Base-by-base conservation (phyloP, 2,113 vertebrate genomes). In the Hydropotes inermis region DNA sequence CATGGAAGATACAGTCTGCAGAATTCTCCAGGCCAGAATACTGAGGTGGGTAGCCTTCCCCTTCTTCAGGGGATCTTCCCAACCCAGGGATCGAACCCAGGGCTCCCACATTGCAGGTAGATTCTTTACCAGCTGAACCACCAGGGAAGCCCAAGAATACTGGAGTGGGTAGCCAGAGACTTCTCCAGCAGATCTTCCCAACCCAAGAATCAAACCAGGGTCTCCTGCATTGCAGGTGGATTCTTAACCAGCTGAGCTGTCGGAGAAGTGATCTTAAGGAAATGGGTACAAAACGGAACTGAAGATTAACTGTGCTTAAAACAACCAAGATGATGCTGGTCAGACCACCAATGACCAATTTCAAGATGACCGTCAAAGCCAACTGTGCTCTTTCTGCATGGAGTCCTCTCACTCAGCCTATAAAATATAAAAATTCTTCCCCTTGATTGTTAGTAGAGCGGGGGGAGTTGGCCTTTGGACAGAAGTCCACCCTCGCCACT, bases 61-160 rank as follows among this genome's bases (percentile, higher is more conserved):
- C 64, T 36, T 36, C n/a, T 70, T 17, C n/a, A 36, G n/a, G 64
- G 64, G 4, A 70, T 21, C n/a, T 70, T 36, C 17, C 64, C 2
- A 0, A 70, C 9, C 17, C 64, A 70, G 64, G 64, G n/a, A 21
- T 36, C 4, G 2, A 67, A 67, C n/a, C 64, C 64, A 36, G 64
- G n/a, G 1, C 9, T 70, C n/a, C n/a, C 9, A 1, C 17, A 6
- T 0, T 36, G n/a, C 4, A 36, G 64, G 17, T 4, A 0, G 9
- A 36, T 21, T 70, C 17, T 70, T 70, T 36, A 11, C 64, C n/a
- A 70, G 64, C n/a, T 70, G n/a, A 70, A 17, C 64, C 64, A 70
- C 64, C 0, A 21, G 64, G 64, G 17, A 70, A 70, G 64, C n/a
- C n/a, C 64, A 21, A 70, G 17, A 70, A 11, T 36, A 70, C n/a